These are phyloP conservation scores for Psix sp. DNA, from an alignment of 1,140 invertebrate species.

Conservation along the genomic window DNA sequence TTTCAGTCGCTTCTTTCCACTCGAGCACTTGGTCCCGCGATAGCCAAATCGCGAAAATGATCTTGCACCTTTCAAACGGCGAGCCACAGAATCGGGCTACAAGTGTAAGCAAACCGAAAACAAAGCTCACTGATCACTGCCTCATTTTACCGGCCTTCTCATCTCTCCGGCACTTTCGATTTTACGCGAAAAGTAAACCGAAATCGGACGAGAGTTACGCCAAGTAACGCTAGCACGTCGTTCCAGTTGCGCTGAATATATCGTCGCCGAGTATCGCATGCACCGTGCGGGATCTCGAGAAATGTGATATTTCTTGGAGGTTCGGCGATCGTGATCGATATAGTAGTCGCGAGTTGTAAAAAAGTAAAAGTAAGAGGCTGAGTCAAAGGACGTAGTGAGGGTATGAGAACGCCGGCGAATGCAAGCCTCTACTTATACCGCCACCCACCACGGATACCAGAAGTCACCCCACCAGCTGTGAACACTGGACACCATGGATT, in stretches of 20 bases:
- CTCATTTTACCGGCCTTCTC: constrained; percentile 60
- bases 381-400: constrained; percentile 74
- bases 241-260: constrained; percentile 36
- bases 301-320: constrained; percentile 53
- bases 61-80: constrained; percentile 34
- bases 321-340: constrained; percentile 57
- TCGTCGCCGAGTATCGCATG: constrained; percentile 41
- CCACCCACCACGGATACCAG: constrained; percentile 72
- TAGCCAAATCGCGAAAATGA: constrained; percentile 24
- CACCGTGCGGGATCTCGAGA: constrained; percentile 34
- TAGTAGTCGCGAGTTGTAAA: constrained; percentile 52
- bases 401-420: constrained; percentile 75
- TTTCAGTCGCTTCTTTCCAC: constrained; percentile 45
- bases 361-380: constrained; percentile 71
- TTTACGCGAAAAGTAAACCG: background rate
- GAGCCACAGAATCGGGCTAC: constrained; percentile 9
- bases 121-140: constrained; percentile 66
- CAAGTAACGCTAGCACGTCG: constrained; percentile 30
- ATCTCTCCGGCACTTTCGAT: constrained; percentile 51
- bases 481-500: constrained; percentile 69
- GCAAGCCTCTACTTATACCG: constrained; percentile 76
- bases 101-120: constrained; percentile 7
- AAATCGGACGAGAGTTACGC: background rate
- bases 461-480: constrained; percentile 71
- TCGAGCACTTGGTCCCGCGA: constrained; percentile 38